phyloP scores from a whole-genome alignment of 2,888 invertebrate genomes.

The Microchrysa polita region DNA sequence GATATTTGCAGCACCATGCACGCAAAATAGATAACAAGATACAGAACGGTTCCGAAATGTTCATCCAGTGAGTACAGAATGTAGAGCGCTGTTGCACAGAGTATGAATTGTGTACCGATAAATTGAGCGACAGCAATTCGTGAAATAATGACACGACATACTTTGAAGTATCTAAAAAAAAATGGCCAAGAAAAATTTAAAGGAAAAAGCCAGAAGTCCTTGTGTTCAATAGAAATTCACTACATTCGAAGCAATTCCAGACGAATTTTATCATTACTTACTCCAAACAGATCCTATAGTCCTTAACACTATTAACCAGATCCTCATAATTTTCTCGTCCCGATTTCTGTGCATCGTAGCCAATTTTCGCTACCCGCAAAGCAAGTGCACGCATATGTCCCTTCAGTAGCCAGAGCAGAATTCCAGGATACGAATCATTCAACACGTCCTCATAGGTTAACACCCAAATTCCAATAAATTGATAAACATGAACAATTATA shows the following conservation, averaged over 20 bases:
- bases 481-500: conserved; percentile 8
- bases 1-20: conserved; percentile 14
- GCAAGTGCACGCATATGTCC: conserved; percentile 19
- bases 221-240: too few relatives aligned
- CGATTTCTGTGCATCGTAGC: neutral
- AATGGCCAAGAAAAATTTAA: too few relatives aligned
- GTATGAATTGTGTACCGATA: neutral
- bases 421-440: conserved; percentile 35
- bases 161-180: neutral
- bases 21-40: conserved; percentile 46
- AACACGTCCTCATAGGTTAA: conserved; percentile 9
- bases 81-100: conserved; percentile 20
- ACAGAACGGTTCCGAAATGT: conserved; percentile 22
- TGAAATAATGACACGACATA: neutral
- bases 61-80: conserved; percentile 14
- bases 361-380: conserved; percentile 17
- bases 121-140: conserved; percentile 13
- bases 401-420: conserved; percentile 27
- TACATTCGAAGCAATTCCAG: too few relatives aligned
- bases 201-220: too few relatives aligned
- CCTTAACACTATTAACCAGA: conserved; percentile 34
- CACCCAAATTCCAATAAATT: conserved; percentile 32
- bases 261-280: too few relatives aligned
- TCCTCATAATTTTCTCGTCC: conserved; percentile 27
- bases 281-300: conserved; percentile 11